A percentile compares a stretch with the other conserved stretches of the same genome.
Conservation (phyloP, 2,888 invertebrate species). For the Coleophora flavipennella region DNA sequence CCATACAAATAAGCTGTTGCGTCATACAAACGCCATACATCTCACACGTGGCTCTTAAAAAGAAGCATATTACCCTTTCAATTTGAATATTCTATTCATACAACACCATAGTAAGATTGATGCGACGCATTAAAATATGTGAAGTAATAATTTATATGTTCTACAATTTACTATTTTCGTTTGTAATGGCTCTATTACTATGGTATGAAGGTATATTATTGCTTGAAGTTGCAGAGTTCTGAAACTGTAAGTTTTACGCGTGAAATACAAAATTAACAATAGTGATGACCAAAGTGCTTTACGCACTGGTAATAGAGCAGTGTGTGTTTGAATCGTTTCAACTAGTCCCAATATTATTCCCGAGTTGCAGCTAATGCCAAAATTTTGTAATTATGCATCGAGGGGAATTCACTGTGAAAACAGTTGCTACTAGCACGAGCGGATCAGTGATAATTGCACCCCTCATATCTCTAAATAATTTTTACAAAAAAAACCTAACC, state of each 20-base stretch:
- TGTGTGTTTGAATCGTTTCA: too few species aligned
- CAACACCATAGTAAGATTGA: constrained; percentile 39
- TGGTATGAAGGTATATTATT: neutral
- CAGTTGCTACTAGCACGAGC: too few species aligned
- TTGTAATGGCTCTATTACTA: constrained; percentile 3
- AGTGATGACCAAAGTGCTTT: constrained; percentile 14
- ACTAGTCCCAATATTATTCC: too few species aligned
- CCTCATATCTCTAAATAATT: too few species aligned
- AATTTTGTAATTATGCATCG: too few species aligned
- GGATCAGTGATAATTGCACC: too few species aligned
- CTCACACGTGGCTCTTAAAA: constrained; percentile 37
- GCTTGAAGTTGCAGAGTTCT: neutral
- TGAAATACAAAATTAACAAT: constrained; percentile 12
- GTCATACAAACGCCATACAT: constrained; percentile 20
- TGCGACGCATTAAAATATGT: constrained; percentile 50
- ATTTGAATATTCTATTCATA: constrained; percentile 52
- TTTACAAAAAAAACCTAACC: too few species aligned
- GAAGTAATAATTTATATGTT: constrained; percentile 35
- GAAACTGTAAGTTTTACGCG: constrained; percentile 13
- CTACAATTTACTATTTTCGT: constrained; percentile 13
- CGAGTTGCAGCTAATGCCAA: too few species aligned
- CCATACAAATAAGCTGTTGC: constrained; percentile 14
- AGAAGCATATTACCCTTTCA: constrained; percentile 42
- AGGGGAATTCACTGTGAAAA: too few species aligned
- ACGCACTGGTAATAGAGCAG: constrained; percentile 15